phyloP scores from a whole-genome alignment of 2,888 invertebrate genomes.

The Hetaerina titia region DNA sequence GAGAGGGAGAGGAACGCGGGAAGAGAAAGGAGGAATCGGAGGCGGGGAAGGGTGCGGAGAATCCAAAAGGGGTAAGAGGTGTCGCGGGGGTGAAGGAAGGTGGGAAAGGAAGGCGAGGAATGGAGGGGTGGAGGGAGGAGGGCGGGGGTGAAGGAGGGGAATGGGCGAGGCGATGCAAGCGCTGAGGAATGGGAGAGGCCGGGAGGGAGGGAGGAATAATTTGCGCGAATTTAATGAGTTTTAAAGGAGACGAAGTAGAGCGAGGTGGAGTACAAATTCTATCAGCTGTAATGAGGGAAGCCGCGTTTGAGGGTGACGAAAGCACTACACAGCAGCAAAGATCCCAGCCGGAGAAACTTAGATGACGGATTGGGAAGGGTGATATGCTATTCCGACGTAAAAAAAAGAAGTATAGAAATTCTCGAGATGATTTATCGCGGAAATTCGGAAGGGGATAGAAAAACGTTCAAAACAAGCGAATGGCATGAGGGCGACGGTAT shows the following conservation, averaged over 20 bases:
- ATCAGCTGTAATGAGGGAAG: not conserved
- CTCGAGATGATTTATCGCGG: no score
- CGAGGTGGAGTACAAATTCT: not conserved
- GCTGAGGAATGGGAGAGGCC: not conserved
- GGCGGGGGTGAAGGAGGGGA: not conserved
- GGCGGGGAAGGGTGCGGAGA: not conserved
- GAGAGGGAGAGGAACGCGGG: not conserved
- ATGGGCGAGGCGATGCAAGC: not conserved
- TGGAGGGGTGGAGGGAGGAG: not conserved
- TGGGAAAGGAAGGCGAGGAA: not conserved
- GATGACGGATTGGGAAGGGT: no score
- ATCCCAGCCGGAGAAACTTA: not conserved
- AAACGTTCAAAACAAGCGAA: no score
- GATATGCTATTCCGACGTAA: no score
- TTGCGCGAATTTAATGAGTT: constrained; percentile 21
- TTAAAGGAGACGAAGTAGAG: not conserved
- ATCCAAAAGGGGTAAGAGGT: not conserved
- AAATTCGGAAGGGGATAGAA: no score
- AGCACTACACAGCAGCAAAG: not conserved
- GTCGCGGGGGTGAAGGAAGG: not conserved
- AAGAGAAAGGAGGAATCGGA: not conserved
- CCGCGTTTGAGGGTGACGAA: not conserved
- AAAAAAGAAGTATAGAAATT: no score
- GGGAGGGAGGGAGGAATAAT: not conserved
- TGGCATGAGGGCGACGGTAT: no score